Evolutionary conservation across 2,888 invertebrate genomes (phyloP).

Genomic region (Acleris laterana): DNA sequence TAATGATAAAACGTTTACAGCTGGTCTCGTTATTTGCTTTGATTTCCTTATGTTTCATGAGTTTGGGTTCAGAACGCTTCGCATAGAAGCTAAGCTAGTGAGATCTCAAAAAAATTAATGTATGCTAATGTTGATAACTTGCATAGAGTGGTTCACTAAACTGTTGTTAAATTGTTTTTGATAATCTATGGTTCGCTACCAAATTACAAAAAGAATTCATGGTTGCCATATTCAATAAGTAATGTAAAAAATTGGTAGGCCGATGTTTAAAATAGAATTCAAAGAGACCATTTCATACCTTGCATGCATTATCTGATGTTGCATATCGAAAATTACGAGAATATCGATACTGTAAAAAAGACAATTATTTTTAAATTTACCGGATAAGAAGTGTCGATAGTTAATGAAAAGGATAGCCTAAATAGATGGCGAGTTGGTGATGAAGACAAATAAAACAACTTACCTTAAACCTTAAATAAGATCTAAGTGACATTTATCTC

Average conservation of each 20-base stretch:
- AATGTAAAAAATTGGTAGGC: slow-evolving; percentile 19
- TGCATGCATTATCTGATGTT: slow-evolving; percentile 13
- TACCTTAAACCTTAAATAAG: too few relatives aligned
- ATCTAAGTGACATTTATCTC: slow-evolving; percentile 82
- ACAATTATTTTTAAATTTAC: background rate
- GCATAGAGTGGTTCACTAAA: slow-evolving; percentile 57
- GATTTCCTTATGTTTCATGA: too few relatives aligned
- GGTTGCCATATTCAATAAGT: slow-evolving; percentile 17
- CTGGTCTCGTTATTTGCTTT: background rate
- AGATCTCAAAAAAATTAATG: slow-evolving; percentile 33
- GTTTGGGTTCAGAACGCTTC: background rate
- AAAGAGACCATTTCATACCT: slow-evolving; percentile 22
- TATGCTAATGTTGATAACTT: slow-evolving; percentile 54
- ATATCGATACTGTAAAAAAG: slow-evolving; percentile 6
- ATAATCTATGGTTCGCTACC: slow-evolving; percentile 32
- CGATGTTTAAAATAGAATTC: slow-evolving; percentile 10
- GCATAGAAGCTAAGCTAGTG: slow-evolving; percentile 38
- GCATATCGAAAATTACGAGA: background rate
- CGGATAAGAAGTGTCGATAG: slow-evolving; percentile 6
- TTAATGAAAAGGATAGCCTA: background rate
- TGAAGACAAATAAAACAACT: background rate
- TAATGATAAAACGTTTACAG: too few relatives aligned
- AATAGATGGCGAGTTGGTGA: background rate
- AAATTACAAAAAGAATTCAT: slow-evolving; percentile 16
- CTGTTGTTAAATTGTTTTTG: slow-evolving; percentile 48